Conservation (phyloP, 1,140 invertebrate species). For the Drosophila littoralis region DNA sequence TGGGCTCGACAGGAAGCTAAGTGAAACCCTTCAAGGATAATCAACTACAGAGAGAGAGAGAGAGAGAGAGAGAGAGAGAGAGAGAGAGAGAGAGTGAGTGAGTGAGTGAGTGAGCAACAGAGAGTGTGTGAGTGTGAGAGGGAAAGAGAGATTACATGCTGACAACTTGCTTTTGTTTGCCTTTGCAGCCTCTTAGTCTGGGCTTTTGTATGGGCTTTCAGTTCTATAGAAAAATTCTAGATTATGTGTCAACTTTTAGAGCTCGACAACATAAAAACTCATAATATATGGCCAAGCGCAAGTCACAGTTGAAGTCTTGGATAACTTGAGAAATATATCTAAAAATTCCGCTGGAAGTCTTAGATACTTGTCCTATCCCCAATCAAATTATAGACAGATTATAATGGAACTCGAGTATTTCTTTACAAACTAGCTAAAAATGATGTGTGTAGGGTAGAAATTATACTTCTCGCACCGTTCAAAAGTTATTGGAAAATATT, state of each 20-base stretch:
- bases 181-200: constrained; percentile 1
- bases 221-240: neutral
- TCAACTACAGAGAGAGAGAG: neutral
- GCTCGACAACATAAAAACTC: neutral
- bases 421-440: too few relatives aligned
- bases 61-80: neutral
- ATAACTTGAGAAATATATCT: too few relatives aligned
- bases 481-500: too few relatives aligned
- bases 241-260: constrained; percentile 2
- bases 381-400: too few relatives aligned
- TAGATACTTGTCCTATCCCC: too few relatives aligned
- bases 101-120: neutral
- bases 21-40: constrained; percentile 59
- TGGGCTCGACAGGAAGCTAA: constrained; percentile 33
- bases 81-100: neutral
- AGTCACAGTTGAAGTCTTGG: neutral
- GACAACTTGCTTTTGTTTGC: constrained; percentile 11
- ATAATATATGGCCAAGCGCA: neutral
- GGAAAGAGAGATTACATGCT: neutral
- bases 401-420: too few relatives aligned
- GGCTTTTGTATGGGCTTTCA: constrained; percentile 12
- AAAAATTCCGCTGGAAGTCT: too few relatives aligned
- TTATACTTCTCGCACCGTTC: too few relatives aligned
- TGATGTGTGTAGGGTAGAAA: too few relatives aligned
- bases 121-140: neutral